A percentile compares a stretch with the other conserved stretches of the same genome.
phyloP scores from a whole-genome alignment of 2,888 invertebrate genomes.

The Coelogynopora nodosa region DNA sequence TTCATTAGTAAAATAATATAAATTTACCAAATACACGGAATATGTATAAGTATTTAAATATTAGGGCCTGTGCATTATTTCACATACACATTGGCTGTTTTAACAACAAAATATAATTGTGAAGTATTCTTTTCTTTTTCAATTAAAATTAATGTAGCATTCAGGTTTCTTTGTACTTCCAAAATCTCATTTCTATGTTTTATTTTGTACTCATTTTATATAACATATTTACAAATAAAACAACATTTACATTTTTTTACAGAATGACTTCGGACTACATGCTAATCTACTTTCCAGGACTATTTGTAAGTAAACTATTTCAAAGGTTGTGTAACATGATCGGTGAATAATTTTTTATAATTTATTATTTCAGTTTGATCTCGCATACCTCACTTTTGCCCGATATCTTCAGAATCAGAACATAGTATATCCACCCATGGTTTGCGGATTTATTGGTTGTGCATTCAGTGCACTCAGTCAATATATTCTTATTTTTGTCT shows the following conservation, averaged over 20 bases:
- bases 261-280: constrained; percentile 38
- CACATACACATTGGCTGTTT: too few species aligned
- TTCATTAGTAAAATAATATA: too few species aligned
- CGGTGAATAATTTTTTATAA: too few species aligned
- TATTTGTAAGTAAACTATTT: constrained; percentile 7
- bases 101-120: too few species aligned
- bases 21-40: too few species aligned
- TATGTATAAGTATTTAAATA: too few species aligned
- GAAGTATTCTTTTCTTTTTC: too few species aligned
- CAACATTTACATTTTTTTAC: not conserved
- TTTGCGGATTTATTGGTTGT: constrained; percentile 41
- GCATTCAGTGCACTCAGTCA: constrained; percentile 42
- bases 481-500: constrained; percentile 43
- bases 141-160: not conserved
- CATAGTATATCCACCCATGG: constrained; percentile 43
- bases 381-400: constrained; percentile 31
- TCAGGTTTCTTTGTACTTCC: too few species aligned
- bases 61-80: too few species aligned
- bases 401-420: constrained; percentile 46
- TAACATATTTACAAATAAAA: not conserved
- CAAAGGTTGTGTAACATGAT: too few species aligned
- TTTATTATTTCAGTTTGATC: constrained; percentile 45
- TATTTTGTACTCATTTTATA: too few species aligned
- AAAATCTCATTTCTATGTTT: too few species aligned
- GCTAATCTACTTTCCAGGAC: constrained; percentile 35